Evolutionary conservation across 2,888 invertebrate genomes (phyloP).

Genomic region (Drosophila dives): DNA sequence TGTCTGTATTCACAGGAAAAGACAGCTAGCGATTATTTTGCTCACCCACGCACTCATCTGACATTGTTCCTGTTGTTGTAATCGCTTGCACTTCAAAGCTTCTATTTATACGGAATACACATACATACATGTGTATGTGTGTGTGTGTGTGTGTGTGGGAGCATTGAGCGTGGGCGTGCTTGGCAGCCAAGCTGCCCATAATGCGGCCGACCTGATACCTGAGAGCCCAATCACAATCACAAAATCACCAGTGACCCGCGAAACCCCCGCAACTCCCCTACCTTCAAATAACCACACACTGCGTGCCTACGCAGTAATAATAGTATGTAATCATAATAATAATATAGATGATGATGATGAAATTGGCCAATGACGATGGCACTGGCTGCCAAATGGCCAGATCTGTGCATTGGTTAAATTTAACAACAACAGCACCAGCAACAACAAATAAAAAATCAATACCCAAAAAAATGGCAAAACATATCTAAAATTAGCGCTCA

Average conservation of each 20-base stretch:
- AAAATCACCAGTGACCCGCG: constrained; percentile 39
- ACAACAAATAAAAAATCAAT: constrained; percentile 63
- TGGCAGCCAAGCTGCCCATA: constrained; percentile 36
- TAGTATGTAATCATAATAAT: constrained; percentile 58
- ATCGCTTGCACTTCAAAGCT: constrained; percentile 68
- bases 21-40: constrained; percentile 52
- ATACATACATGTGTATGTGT: neutral
- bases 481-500: constrained; percentile 63
- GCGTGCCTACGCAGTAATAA: constrained; percentile 63
- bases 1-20: constrained; percentile 23
- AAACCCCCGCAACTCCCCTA: constrained; percentile 18
- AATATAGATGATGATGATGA: constrained; percentile 33
- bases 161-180: constrained; percentile 14
- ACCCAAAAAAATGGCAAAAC: constrained; percentile 49
- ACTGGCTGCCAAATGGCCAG: constrained; percentile 27
- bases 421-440: constrained; percentile 9
- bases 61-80: constrained; percentile 44
- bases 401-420: constrained; percentile 43
- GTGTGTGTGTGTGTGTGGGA: constrained; percentile 4
- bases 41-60: constrained; percentile 56
- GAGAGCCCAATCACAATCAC: constrained; percentile 57
- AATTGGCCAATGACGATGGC: constrained; percentile 44
- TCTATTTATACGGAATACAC: constrained; percentile 58
- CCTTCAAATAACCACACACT: neutral
- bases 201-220: constrained; percentile 53